Evolutionary conservation across 2,888 invertebrate genomes (phyloP).

Genomic region (Achlya flavicornis): DNA sequence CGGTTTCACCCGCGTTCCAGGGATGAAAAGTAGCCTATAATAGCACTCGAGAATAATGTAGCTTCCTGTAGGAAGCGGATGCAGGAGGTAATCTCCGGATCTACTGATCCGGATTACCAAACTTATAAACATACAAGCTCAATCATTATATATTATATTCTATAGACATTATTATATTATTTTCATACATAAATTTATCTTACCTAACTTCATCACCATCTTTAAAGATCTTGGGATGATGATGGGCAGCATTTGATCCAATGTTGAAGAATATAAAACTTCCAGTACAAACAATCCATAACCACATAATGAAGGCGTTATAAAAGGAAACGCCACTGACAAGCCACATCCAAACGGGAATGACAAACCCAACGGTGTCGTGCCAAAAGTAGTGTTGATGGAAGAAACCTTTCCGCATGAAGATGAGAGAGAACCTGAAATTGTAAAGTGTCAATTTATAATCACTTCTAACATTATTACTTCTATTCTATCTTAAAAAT

Average conservation of each 20-base stretch:
- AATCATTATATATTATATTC: too few species aligned
- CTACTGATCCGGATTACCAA: too few species aligned
- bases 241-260: slow-evolving; percentile 91
- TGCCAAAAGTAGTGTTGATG: slow-evolving; percentile 64
- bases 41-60: too few species aligned
- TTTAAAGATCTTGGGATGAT: slow-evolving; percentile 91
- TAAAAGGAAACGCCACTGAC: slow-evolving; percentile 55
- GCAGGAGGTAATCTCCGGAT: too few species aligned
- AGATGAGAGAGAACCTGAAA: slow-evolving; percentile 53
- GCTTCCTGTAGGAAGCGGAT: too few species aligned
- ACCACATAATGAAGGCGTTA: slow-evolving; percentile 79
- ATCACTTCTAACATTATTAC: too few species aligned
- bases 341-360: slow-evolving; percentile 74
- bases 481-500: background rate
- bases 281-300: slow-evolving; percentile 79
- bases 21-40: too few species aligned
- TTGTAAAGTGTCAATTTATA: background rate
- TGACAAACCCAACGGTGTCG: slow-evolving; percentile 58
- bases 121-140: too few species aligned
- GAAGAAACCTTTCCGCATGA: slow-evolving; percentile 56
- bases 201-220: slow-evolving; percentile 90
- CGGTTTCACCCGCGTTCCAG: too few species aligned
- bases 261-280: slow-evolving; percentile 86
- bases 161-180: too few species aligned
- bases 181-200: slow-evolving; percentile 16